Base-by-base conservation (phyloP, 2,888 invertebrate species). In the Atrina japonica region DNA sequence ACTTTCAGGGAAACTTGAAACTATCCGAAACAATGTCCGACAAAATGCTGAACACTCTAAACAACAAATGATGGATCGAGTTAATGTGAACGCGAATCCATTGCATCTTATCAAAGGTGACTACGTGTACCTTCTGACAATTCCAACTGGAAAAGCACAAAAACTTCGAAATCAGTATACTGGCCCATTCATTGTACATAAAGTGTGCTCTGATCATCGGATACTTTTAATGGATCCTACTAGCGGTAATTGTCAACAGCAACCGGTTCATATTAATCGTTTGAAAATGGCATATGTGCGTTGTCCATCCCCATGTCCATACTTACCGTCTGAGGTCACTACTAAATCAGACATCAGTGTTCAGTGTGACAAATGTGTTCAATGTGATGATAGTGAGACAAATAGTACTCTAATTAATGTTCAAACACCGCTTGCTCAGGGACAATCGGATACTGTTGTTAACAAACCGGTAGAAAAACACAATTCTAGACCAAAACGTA, bases 91-190 rank as follows among this genome's bases (percentile, higher is more conserved):
- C 23, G 16, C 25, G 0, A 40, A 63, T 23, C 47, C 25, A 18
- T 40, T 63, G n/a, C 3, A 41, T 25, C 18, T 56, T 11, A n/a
- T 21, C 1, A 25, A 23, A 68, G 55, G 61, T 14, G 68, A 68
- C n/a, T 63, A 35, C 63, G 61, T 63, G 1, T 68, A 68, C 25
- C 53, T 47, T 0, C 25, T 40, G 21, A 16, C 25, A 11, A 27
- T 50, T 18, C 47, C 55, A 27, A 35, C 55, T 23, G 68, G 68
- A 11, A 45, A 41, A 7, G 68, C 49, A 2, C 27, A 27, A 25
- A 67, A 68, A 23, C 41, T 68, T 14, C 60, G 61, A 47, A 29
- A 25, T 18, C 41, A 47, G 41, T 61, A 55, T 47, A 41, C 45
- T 23, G 68, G 61, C 14, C 68, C 63, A 21, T 47, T 40, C n/a